Evolutionary conservation across 2,113 vertebrate genomes (phyloP).

Genomic region (Sitta europaea): DNA sequence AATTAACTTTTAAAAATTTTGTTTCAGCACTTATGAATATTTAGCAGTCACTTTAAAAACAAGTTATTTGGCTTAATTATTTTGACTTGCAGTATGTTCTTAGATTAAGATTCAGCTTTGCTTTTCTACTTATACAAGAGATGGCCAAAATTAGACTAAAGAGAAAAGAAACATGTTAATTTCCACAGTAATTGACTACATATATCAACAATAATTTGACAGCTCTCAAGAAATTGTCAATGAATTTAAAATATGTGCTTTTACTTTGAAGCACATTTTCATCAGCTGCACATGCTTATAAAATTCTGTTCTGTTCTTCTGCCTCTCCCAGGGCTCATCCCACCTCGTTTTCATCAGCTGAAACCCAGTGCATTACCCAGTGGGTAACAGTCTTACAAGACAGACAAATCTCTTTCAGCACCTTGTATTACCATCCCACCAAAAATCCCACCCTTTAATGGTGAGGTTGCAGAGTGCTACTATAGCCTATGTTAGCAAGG

Average conservation of each 20-base stretch:
- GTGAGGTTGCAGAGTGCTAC: neutral
- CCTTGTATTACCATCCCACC: neutral
- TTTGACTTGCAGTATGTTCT: neutral
- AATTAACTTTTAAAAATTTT: neutral
- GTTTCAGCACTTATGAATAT: neutral
- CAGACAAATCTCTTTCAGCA: neutral
- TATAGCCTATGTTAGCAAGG: neutral
- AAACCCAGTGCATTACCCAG: neutral
- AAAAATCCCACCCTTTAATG: neutral
- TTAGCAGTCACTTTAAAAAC: neutral
- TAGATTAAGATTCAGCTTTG: neutral
- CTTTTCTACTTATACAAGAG: neutral
- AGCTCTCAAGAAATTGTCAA: neutral
- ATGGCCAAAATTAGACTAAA: neutral
- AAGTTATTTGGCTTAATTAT: neutral
- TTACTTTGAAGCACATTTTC: neutral
- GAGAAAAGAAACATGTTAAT: neutral
- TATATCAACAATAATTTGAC: neutral
- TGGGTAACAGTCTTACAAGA: neutral
- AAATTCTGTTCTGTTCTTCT: neutral
- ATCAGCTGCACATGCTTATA: neutral
- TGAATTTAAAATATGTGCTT: neutral
- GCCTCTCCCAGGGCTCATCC: neutral
- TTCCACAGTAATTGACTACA: neutral
- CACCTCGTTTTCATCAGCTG: neutral